phyloP scores from a whole-genome alignment of 2,888 invertebrate genomes.

The Rhorus exstirpatorius region DNA sequence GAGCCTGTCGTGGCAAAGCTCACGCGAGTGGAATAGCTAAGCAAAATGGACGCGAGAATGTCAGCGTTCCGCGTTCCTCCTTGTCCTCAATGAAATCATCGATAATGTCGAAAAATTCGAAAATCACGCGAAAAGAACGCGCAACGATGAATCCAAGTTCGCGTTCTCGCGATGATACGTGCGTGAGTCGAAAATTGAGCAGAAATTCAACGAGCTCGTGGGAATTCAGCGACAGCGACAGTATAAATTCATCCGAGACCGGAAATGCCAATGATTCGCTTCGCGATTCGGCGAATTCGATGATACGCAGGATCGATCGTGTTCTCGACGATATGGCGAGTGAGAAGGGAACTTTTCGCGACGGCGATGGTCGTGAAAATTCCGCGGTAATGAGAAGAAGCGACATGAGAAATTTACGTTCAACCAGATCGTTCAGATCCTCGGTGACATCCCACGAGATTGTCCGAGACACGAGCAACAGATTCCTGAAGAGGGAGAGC shows the following conservation, averaged over 20 bases:
- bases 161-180: conserved; percentile 87
- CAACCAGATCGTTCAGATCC: conserved; percentile 34
- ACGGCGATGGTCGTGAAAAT: conserved; percentile 11
- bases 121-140: conserved; percentile 29
- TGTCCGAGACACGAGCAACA: conserved; percentile 35
- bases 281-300: conserved; percentile 71
- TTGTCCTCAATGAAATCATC: conserved; percentile 67
- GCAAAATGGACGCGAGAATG: conserved; percentile 86
- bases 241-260: conserved; percentile 87
- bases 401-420: conserved; percentile 23
- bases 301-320: conserved; percentile 76
- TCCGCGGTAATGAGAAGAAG: neutral
- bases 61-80: conserved; percentile 82
- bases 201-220: conserved; percentile 89
- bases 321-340: conserved; percentile 77
- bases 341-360: conserved; percentile 63
- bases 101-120: conserved; percentile 76
- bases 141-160: conserved; percentile 70
- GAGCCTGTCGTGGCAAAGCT: conserved; percentile 91
- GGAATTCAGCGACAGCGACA: conserved; percentile 90
- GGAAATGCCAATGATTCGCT: conserved; percentile 73
- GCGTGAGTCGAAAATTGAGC: conserved; percentile 86
- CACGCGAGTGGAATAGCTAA: conserved; percentile 91
- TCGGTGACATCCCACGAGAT: conserved; percentile 38
- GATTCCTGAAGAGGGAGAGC: conserved; percentile 75